phyloP scores from a whole-genome alignment of 2,113 vertebrate species.

The Oryzias celebensis region DNA sequence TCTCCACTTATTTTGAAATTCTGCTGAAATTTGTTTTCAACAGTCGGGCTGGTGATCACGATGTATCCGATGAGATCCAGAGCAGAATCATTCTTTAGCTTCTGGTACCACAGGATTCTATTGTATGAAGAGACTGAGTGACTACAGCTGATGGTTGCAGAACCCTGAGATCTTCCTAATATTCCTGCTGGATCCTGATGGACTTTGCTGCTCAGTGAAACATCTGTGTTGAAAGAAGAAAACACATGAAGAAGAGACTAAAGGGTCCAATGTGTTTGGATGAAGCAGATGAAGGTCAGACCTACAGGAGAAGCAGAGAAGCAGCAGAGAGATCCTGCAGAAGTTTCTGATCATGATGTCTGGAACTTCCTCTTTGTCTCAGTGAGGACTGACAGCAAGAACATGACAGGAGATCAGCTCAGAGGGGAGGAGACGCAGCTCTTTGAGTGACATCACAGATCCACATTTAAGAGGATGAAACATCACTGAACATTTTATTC shows the following conservation, averaged over 20 bases:
- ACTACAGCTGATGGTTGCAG: constrained; percentile 24
- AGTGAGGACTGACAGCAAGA: constrained; percentile 8
- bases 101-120: constrained; percentile 33
- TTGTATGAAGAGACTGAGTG: not conserved
- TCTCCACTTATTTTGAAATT: constrained; percentile 27
- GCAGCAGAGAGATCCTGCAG: constrained; percentile 13
- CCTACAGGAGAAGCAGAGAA: constrained; percentile 37
- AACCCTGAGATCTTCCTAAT: not conserved
- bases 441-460: no score
- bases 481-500: no score
- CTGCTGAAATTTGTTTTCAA: not conserved
- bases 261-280: not conserved
- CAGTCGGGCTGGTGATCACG: accelerated
- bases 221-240: constrained; percentile 32
- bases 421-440: constrained; percentile 24
- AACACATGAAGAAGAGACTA: not conserved
- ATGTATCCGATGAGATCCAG: constrained; percentile 13
- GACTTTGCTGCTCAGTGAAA: constrained; percentile 19
- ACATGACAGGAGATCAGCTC: accelerated
- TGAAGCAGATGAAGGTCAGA: not conserved
- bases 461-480: no score
- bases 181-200: constrained; percentile 40
- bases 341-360: constrained; percentile 19
- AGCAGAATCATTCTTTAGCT: not conserved
- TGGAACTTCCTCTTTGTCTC: constrained; percentile 6